Percentiles rank a stretch among this genome's conserved stretches.
Evolutionary conservation across 1,140 invertebrate genomes (phyloP).

Genomic region (Chymomyza costata): DNA sequence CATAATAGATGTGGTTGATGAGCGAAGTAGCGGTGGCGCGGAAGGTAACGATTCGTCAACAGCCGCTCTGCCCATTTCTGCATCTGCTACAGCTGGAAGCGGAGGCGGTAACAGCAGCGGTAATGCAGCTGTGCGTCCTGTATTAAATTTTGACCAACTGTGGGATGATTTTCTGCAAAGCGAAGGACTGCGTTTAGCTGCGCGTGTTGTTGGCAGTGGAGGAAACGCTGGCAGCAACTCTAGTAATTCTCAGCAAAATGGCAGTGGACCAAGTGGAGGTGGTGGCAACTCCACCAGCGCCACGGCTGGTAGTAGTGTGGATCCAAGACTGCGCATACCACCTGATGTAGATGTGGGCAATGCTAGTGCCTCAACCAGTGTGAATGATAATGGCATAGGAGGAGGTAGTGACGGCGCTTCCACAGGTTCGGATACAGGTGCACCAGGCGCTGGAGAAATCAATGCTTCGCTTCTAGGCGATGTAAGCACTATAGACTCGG

Average conservation of each 20-base stretch:
- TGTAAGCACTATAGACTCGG: constrained; percentile 53
- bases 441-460: constrained; percentile 26
- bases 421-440: constrained; percentile 41
- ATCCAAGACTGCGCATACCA: constrained; percentile 38
- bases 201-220: constrained; percentile 30
- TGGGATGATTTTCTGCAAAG: constrained; percentile 69
- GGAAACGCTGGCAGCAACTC: neutral
- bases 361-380: neutral
- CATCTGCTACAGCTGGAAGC: constrained; percentile 5
- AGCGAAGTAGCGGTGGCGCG: constrained; percentile 75
- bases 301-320: constrained; percentile 7
- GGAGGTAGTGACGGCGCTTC: constrained; percentile 77
- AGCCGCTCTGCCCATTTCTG: constrained; percentile 40
- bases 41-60: constrained; percentile 71
- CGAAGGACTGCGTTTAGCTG: constrained; percentile 52
- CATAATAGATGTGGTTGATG: constrained; percentile 76
- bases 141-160: constrained; percentile 62
- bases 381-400: constrained; percentile 27
- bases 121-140: constrained; percentile 33
- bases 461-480: constrained; percentile 48
- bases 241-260: neutral
- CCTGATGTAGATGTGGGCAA: constrained; percentile 20
- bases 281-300: neutral
- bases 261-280: too few species aligned
- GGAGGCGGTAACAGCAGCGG: constrained; percentile 10